Evolutionary conservation across 2,113 vertebrate species (phyloP), one percentile per base, ranked within the genome.

Genomic region (Ellobius talpinus): DNA sequence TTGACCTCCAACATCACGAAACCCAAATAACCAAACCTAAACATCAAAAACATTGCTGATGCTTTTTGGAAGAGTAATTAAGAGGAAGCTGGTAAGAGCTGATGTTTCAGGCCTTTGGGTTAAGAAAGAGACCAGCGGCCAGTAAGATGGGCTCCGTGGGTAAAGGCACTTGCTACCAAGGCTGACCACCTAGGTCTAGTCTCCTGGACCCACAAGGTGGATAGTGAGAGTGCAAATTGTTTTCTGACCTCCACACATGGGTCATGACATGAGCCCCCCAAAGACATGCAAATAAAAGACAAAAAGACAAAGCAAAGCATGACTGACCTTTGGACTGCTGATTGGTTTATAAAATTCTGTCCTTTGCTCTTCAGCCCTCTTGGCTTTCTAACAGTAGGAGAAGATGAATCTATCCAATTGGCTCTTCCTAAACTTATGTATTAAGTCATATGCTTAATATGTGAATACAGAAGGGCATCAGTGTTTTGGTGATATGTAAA

Each of bases 281-380:
- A 14, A 84, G 24, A 45, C 63, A 29, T 58, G 24, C 26, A 42
- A 84, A 42, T 84, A 17, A 85, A 65, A 31, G 17, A 58, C 6
- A 55, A 78, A 52, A 58, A 33, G 16, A 61, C 5, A 4, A 8
- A 7, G 72, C 29, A 68, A 55, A 81, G 39, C 9, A 4, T 1
- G 61, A 6, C 72, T 94, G 7, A 8, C 11, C 0, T 0, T 0
- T 24, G 63, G 39, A 10, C n/a, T 29, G 2, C 42, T n/a, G 76
- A 42, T 70, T 65, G 74, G n/a, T 45, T 81, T 79, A n/a, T 90
- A 61, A 31, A 12, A 23, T 91, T 42, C 3, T 68, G 36, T 39
- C 26, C 58, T n/a, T 47, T 74, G 39, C 0, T 50, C 76, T 6
- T 72, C 65, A 13, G 24, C 47, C 66, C 7, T 50, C 29, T 8